These are phyloP conservation scores for Calephelis virginiensis DNA, from an alignment of 1,140 invertebrate genomes.

Conservation along the genomic window DNA sequence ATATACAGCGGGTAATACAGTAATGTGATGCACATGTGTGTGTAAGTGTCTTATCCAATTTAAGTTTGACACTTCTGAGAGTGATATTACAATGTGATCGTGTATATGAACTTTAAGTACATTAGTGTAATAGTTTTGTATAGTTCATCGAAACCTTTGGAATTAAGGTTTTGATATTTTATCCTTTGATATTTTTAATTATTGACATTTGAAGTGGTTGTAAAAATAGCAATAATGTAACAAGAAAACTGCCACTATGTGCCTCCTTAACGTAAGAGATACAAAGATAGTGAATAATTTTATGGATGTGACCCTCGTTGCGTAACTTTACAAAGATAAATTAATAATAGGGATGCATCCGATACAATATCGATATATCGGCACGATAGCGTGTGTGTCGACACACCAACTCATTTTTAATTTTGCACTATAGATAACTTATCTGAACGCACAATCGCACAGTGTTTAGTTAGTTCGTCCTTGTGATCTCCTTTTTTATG, in stretches of 20 bases:
- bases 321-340: background rate
- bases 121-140: conserved; percentile 49
- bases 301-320: background rate
- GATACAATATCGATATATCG: too few species aligned
- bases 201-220: conserved; percentile 49
- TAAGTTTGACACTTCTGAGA: conserved; percentile 63
- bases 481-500: too few species aligned
- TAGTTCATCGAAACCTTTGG: conserved; percentile 35
- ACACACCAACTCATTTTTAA: too few species aligned
- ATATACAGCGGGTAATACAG: conserved; percentile 49
- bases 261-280: conserved; percentile 58
- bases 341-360: background rate
- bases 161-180: conserved; percentile 46
- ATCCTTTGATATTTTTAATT: conserved; percentile 23
- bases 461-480: too few species aligned
- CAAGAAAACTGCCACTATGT: conserved; percentile 73
- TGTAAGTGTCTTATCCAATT: conserved; percentile 59
- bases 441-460: too few species aligned
- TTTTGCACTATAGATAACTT: too few species aligned
- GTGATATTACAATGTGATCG: conserved; percentile 77
- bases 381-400: too few species aligned
- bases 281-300: conserved; percentile 37
- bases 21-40: conserved; percentile 50
- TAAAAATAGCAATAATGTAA: conserved; percentile 59
- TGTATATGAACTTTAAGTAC: conserved; percentile 70